These are phyloP conservation scores for Xestia c-nigrum DNA, from an alignment of 2,888 invertebrate genomes.

Conservation along the genomic window DNA sequence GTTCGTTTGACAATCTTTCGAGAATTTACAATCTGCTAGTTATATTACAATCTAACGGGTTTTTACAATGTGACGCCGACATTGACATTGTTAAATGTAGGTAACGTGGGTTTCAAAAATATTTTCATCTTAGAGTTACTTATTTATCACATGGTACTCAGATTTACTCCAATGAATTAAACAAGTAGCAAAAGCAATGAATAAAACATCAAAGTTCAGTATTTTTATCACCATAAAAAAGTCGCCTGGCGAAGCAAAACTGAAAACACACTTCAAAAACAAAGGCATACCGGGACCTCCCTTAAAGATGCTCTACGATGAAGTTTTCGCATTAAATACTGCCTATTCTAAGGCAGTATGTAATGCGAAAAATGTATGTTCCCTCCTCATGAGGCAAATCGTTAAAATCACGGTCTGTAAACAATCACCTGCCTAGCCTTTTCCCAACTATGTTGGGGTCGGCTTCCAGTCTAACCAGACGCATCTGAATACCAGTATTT, in stretches of 20 bases:
- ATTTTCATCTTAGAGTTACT: too few relatives aligned
- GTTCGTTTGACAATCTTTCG: too few relatives aligned
- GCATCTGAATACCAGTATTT: too few relatives aligned
- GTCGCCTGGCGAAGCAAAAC: neutral
- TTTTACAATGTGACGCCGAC: too few relatives aligned
- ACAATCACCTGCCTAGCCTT: too few relatives aligned
- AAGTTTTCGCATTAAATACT: neutral
- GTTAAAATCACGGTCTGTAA: neutral
- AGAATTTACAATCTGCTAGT: too few relatives aligned
- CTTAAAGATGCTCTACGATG: neutral
- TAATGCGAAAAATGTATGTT: too few relatives aligned
- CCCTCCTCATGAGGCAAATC: neutral
- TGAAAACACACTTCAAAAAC: neutral
- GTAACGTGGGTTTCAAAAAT: neutral
- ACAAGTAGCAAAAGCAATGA: neutral
- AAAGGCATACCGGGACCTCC: neutral
- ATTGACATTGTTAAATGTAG: neutral
- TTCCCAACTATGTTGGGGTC: too few relatives aligned
- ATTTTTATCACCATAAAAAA: neutral
- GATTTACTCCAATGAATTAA: neutral
- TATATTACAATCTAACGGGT: too few relatives aligned
- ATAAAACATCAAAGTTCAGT: neutral
- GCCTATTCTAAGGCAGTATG: too few relatives aligned
- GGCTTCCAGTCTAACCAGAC: too few relatives aligned
- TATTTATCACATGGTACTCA: too few relatives aligned